Conservation (phyloP, 1,140 invertebrate species). For the Eciton burchellii region DNA sequence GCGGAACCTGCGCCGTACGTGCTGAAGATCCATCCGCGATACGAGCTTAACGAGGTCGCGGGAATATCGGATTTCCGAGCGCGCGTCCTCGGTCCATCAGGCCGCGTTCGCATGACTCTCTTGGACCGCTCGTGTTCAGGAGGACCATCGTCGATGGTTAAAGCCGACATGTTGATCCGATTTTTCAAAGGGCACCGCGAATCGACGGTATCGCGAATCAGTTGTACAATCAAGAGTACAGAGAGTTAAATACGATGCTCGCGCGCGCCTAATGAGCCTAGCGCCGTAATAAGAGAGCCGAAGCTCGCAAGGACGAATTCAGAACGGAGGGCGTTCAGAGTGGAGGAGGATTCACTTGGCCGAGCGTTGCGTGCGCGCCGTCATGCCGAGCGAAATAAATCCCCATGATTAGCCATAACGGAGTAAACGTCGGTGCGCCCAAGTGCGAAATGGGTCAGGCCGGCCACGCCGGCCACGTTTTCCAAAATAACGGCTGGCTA, state of each 20-base stretch:
- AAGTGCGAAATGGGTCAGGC: conserved; percentile 19
- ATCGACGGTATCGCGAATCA: no score
- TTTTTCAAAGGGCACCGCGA: no score
- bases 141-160: background rate
- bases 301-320: no score
- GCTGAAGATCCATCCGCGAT: conserved; percentile 74
- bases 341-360: background rate
- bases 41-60: conserved; percentile 73
- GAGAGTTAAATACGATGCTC: no score
- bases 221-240: no score
- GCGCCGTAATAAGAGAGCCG: no score
- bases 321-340: no score
- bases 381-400: conserved; percentile 18
- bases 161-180: background rate
- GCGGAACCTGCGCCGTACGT: conserved; percentile 66
- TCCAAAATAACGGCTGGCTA: conserved; percentile 46
- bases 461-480: conserved; percentile 27
- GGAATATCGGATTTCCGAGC: conserved; percentile 67
- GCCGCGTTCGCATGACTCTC: conserved; percentile 4
- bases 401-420: conserved; percentile 30
- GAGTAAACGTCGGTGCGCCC: background rate
- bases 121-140: conserved; percentile 1
- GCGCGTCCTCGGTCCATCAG: conserved; percentile 47
- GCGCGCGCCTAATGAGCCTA: no score
- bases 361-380: background rate